A percentile compares a stretch with the other conserved stretches of the same genome.
These are phyloP conservation scores for Atta cephalotes DNA, from an alignment of 1,140 invertebrate genomes.

Conservation along the genomic window DNA sequence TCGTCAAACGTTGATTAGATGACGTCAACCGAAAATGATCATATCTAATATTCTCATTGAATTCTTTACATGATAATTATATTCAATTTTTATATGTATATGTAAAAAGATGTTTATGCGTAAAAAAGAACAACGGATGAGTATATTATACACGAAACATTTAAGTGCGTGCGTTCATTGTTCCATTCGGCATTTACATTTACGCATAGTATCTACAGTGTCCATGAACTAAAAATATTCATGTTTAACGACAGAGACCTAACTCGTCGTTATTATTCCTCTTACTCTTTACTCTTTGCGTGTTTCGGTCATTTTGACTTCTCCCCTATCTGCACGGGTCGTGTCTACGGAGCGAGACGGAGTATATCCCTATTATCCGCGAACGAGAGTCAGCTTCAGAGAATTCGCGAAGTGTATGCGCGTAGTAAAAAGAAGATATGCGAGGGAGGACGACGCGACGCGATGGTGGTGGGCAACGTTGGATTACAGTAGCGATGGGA, in stretches of 20 bases:
- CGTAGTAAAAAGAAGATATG: constrained; percentile 66
- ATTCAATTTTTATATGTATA: neutral
- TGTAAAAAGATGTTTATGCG: neutral
- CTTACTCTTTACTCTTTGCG: neutral
- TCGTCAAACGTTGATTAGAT: too few species aligned
- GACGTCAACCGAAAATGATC: too few species aligned
- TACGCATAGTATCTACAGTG: neutral
- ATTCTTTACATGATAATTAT: neutral
- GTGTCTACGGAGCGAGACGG: constrained; percentile 43
- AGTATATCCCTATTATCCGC: constrained; percentile 68
- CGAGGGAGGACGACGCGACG: neutral
- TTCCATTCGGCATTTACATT: neutral
- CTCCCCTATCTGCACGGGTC: neutral
- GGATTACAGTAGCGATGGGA: constrained; percentile 74
- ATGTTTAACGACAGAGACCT: neutral
- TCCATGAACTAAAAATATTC: neutral
- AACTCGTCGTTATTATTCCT: neutral
- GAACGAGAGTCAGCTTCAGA: constrained; percentile 49
- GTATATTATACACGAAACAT: neutral
- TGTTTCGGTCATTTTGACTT: constrained; percentile 33
- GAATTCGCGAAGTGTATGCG: constrained; percentile 59
- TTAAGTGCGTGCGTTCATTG: neutral
- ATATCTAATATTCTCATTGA: neutral
- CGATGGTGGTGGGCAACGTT: constrained; percentile 15
- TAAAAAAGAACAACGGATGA: neutral